Evolutionary conservation across 2,888 invertebrate species (phyloP).

Genomic region (Cyaniris semiargus): DNA sequence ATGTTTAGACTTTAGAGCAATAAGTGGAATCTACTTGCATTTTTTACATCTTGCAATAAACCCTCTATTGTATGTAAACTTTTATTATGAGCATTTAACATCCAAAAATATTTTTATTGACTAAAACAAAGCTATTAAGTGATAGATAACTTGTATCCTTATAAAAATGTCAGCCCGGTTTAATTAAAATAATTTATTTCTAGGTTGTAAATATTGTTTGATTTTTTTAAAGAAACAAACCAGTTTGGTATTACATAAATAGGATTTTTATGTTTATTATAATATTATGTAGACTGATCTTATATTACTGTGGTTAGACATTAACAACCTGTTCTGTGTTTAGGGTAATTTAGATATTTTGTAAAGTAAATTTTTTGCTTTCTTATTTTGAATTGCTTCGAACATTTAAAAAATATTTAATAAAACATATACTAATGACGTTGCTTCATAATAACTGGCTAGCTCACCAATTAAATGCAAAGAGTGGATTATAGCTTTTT

Average conservation of each 20-base stretch:
- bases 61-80: too few relatives aligned
- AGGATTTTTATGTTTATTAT: not conserved
- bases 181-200: constrained; percentile 14
- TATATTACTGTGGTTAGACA: not conserved
- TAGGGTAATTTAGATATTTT: not conserved
- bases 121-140: not conserved
- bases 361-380: not conserved
- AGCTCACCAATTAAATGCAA: too few relatives aligned
- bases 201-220: not conserved
- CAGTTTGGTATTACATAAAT: not conserved
- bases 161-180: not conserved
- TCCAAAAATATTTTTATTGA: too few relatives aligned
- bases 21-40: too few relatives aligned
- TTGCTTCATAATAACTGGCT: too few relatives aligned
- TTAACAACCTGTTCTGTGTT: not conserved
- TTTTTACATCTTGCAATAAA: too few relatives aligned
- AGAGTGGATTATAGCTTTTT: too few relatives aligned
- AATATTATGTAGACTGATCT: not conserved
- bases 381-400: not conserved
- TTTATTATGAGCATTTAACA: too few relatives aligned
- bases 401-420: not conserved
- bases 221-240: not conserved
- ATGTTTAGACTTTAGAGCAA: too few relatives aligned
- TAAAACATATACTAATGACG: too few relatives aligned
- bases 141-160: not conserved